A percentile compares a stretch with the other conserved stretches of the same genome.
phyloP scores from a whole-genome alignment of 2,888 invertebrate species.

The Calliphora vomitoria region DNA sequence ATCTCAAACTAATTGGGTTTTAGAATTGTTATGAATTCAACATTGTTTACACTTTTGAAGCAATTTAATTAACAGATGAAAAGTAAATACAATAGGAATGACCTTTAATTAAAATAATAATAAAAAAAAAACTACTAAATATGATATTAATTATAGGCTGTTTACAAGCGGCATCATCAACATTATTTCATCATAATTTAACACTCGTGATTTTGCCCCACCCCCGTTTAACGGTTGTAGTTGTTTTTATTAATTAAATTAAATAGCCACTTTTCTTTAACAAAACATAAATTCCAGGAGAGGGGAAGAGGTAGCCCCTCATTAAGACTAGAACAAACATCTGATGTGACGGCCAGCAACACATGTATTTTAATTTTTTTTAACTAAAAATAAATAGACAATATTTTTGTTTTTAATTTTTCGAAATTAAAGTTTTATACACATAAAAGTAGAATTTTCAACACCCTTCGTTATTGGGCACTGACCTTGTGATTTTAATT shows the following conservation, averaged over 20 bases:
- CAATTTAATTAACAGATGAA: too few species aligned
- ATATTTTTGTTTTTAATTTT: constrained; percentile 9
- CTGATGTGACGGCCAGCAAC: background rate
- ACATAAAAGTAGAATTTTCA: background rate
- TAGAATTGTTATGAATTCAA: background rate
- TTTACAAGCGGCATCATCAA: background rate
- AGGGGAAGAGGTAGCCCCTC: background rate
- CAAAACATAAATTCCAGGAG: background rate
- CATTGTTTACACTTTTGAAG: background rate
- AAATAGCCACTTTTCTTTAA: background rate
- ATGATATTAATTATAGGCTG: background rate
- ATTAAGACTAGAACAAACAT: background rate
- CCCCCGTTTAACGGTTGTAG: background rate
- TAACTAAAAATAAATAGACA: constrained; percentile 1
- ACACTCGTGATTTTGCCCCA: constrained; percentile 7
- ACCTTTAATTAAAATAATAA: background rate
- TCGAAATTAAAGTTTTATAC: background rate
- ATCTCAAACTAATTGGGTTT: background rate
- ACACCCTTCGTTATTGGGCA: background rate
- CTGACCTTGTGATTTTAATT: background rate
- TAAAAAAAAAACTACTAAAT: background rate
- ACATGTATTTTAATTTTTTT: background rate
- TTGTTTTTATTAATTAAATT: background rate
- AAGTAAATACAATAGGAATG: background rate
- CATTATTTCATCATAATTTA: constrained; percentile 1